Evolutionary conservation across 2,113 vertebrate species (phyloP), one percentile per base, ranked within the genome.

Genomic region (Erythrocercus mccallii): DNA sequence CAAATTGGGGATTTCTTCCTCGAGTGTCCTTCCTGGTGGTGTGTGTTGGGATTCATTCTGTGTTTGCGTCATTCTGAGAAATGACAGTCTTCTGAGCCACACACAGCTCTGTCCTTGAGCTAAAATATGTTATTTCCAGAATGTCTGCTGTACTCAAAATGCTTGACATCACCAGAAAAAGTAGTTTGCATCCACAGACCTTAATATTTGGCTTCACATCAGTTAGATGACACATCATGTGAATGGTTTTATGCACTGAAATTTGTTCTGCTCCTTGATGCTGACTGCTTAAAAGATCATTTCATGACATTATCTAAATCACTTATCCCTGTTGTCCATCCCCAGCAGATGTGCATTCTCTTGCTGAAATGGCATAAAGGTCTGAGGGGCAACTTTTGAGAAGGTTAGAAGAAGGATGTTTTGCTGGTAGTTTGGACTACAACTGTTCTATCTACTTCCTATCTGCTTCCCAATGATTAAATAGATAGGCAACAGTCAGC

Each of bases 171-270:
- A 11, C 40, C 12, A 38, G 21, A 27, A 58, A 71, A 58, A 51
- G 30, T 33, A 64, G 31, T 40, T 77, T 65, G 14, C 31, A 54
- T 65, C 56, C 61, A 7, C 42, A 66, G 30, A 27, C 48, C 17
- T 82, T 64, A 62, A 54, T 69, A 16, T 38, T 66, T 45, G 45
- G 13, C 56, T 90, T 71, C 3, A 10, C 30, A 33, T 78, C 16
- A 4, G 16, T 54, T 79, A 8, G 5, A 2, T 48, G 77, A 27
- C 7, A 6, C 0, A 0, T 23, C 30, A 6, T 6, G 25, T 12
- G 47, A 60, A 38, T 42, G 31, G 12, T 42, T 91, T 68, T 51
- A 11, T 21, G n/a, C 20, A 4, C 16, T 57, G 50, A 37, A 65
- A 70, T 73, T 30, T 57, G 12, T 78, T 73, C 56, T 81, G 33